A percentile compares a stretch with the other conserved stretches of the same genome.
phyloP scores from a whole-genome alignment of 2,113 vertebrate species.

The Mobula hypostoma region DNA sequence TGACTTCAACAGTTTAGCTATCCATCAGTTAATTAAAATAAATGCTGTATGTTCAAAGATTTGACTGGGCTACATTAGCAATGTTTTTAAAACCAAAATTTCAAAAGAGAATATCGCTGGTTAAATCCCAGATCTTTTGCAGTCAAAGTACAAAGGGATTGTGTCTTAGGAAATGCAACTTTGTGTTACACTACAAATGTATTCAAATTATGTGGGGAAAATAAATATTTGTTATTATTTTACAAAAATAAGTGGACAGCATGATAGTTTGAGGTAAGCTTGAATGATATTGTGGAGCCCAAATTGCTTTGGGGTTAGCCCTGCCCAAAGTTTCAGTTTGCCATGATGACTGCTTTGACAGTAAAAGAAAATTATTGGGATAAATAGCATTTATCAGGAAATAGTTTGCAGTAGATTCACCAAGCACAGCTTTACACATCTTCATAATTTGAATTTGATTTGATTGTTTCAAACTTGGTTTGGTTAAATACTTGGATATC shows the following conservation, averaged over 20 bases:
- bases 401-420: background rate
- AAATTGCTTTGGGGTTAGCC: background rate
- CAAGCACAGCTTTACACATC: background rate
- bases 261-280: background rate
- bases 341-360: background rate
- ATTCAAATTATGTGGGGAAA: background rate
- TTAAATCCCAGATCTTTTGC: background rate
- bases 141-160: background rate
- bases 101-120: background rate
- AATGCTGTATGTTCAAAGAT: background rate
- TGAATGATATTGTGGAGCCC: background rate
- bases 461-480: slow-evolving; percentile 2
- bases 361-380: background rate
- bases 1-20: background rate
- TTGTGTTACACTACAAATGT: background rate
- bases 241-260: background rate
- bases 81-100: background rate
- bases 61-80: background rate
- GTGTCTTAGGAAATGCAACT: background rate
- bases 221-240: background rate
- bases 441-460: background rate
- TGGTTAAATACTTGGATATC: background rate
- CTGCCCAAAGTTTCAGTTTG: background rate
- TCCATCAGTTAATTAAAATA: background rate
- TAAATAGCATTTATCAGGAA: background rate